A percentile compares a stretch with the other conserved stretches of the same genome.
These are phyloP conservation scores for Eucriotettix oculatus DNA, from an alignment of 2,888 invertebrate species.

Conservation along the genomic window DNA sequence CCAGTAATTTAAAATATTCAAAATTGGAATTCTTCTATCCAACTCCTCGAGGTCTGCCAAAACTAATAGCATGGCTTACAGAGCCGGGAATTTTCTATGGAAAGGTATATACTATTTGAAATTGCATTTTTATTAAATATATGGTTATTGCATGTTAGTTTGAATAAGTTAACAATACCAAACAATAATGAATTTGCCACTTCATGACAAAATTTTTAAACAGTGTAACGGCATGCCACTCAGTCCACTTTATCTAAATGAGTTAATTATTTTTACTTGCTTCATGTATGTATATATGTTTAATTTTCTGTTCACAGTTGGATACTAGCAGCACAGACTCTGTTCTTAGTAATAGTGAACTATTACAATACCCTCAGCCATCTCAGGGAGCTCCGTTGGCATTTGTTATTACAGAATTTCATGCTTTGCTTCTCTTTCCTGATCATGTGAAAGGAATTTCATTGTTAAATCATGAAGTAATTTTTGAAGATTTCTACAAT, in stretches of 20 bases:
- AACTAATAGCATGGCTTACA: conserved; percentile 75
- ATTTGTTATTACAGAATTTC: conserved; percentile 79
- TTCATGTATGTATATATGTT: background rate
- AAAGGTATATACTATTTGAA: conserved; percentile 35
- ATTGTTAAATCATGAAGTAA: conserved; percentile 64
- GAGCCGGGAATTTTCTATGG: conserved; percentile 68
- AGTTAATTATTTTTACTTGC: too few relatives aligned
- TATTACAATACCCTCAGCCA: conserved; percentile 22
- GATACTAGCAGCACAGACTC: conserved; percentile 8
- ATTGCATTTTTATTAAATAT: too few relatives aligned
- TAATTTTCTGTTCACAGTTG: conserved; percentile 1
- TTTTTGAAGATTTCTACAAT: conserved; percentile 71
- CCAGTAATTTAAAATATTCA: conserved; percentile 57
- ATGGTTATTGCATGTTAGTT: too few relatives aligned
- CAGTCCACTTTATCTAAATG: too few relatives aligned
- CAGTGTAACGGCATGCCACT: too few relatives aligned
- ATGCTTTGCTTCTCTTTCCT: conserved; percentile 65
- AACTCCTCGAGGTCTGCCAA: conserved; percentile 44
- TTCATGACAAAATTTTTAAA: too few relatives aligned
- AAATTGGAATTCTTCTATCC: conserved; percentile 61
- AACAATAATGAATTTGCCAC: too few relatives aligned
- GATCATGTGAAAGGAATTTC: conserved; percentile 75
- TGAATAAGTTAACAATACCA: too few relatives aligned
- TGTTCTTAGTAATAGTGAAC: conserved; percentile 14
- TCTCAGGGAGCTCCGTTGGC: conserved; percentile 42